A percentile compares a stretch with the other conserved stretches of the same genome.
Evolutionary conservation across 2,888 invertebrate genomes (phyloP).

Genomic region (Baronia brevicornis): DNA sequence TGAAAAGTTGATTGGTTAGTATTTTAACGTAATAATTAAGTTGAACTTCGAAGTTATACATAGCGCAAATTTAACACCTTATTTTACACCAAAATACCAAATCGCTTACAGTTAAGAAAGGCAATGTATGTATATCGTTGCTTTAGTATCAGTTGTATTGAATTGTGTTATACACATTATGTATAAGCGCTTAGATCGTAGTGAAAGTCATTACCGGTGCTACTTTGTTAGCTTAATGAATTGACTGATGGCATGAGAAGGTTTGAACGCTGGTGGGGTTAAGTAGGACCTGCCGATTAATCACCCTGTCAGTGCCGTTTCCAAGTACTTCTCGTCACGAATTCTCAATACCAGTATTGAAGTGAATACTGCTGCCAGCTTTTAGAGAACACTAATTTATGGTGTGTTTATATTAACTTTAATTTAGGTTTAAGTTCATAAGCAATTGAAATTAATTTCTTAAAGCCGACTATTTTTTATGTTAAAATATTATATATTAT

Average conservation of each 20-base stretch:
- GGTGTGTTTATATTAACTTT: too few species aligned
- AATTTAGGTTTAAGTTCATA: too few species aligned
- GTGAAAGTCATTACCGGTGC: slow-evolving; percentile 68
- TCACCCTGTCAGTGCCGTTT: slow-evolving; percentile 69
- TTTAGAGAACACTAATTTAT: background rate
- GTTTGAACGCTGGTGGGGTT: slow-evolving; percentile 69
- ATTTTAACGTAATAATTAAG: too few species aligned
- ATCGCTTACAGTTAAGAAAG: too few species aligned
- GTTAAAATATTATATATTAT: too few species aligned
- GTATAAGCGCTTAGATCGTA: slow-evolving; percentile 48
- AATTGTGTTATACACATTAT: slow-evolving; percentile 33
- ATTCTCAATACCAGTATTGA: slow-evolving; percentile 35
- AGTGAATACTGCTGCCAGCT: slow-evolving; percentile 6
- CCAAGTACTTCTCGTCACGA: slow-evolving; percentile 68
- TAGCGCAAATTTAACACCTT: too few species aligned
- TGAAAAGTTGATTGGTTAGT: slow-evolving; percentile 29
- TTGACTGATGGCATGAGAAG: slow-evolving; percentile 70
- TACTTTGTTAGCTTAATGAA: slow-evolving; percentile 74
- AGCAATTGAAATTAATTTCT: too few species aligned
- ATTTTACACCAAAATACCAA: too few species aligned
- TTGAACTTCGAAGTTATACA: too few species aligned
- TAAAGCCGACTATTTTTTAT: too few species aligned
- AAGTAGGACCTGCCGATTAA: slow-evolving; percentile 72
- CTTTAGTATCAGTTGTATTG: too few species aligned
- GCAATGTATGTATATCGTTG: too few species aligned